Base-by-base conservation (phyloP, 2,797 vertebrate genomes). In the Sebastes cheni region DNA sequence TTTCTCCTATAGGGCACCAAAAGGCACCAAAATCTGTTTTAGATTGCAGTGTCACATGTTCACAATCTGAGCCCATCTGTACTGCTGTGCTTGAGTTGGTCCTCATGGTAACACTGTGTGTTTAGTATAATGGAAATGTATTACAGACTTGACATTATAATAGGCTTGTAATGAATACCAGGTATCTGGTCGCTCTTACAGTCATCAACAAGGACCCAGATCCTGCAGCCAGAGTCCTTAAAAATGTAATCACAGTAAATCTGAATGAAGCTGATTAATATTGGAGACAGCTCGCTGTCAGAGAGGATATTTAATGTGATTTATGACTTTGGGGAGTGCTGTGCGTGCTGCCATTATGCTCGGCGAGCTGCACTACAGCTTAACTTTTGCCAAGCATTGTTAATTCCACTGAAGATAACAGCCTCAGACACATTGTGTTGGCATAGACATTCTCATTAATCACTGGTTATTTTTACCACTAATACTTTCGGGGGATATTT, bases 231-330 rank as follows among this genome's bases (percentile, higher is more conserved):
- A 87, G 80, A 77, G 50, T 80, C 56, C 76, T 88, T 80, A 83
- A 79, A 89, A 94, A 90, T 85, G 85, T 86, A 90, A 92, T 91
- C 84, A 91, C 81, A 65, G 78, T 92, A 72, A 91, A 90, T 89
- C 77, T 78, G 72, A 77, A 85, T 80, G 85, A 89, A 85, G 75
- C 55, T 79, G 84, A 92, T 90, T 89, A 79, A 92, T 88, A 64
- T 4, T 77, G 75, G 67, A 79, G 81, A 77, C 75, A 81, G 75
- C 71, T 82, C 60, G 30, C 20, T 75, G 77, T 86, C 86, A 85
- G 56, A 75, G 13, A 78, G 72, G 69, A 84, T 85, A 86, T 90
- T 88, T 72, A 84, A 83, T 67, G 59, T 74, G 79, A 92, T 86
- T 87, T 76, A 88, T 81, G 75, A 80, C 72, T 72, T 70, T 34